Percentiles rank a stretch among this genome's conserved stretches.
Conservation (phyloP, 2,797 vertebrate genomes). For the Cryptoblepharus egeriae region DNA sequence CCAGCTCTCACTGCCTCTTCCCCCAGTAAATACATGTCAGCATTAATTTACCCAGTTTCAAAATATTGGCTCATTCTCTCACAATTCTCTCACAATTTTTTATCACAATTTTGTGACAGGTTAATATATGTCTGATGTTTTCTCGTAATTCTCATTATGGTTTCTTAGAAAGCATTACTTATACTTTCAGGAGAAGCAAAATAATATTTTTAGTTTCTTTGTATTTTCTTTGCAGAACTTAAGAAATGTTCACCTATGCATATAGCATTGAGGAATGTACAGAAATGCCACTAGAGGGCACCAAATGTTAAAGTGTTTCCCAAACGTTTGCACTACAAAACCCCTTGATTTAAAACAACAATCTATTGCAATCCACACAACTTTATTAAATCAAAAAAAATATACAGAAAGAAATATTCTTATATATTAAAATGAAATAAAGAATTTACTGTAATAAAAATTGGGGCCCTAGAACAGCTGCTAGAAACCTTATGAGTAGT, state of each 20-base stretch:
- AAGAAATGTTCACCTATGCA: neutral
- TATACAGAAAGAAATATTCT: too few relatives aligned
- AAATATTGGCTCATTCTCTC: neutral
- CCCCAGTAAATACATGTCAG: neutral
- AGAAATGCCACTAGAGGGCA: conserved; percentile 64
- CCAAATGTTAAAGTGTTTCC: conserved; percentile 26
- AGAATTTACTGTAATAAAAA: too few relatives aligned
- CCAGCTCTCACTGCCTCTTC: neutral
- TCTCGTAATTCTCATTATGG: neutral
- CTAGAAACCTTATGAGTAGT: too few relatives aligned
- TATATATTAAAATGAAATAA: too few relatives aligned
- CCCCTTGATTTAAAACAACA: too few relatives aligned
- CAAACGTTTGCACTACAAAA: neutral
- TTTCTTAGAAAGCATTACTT: neutral
- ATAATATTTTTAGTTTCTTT: neutral
- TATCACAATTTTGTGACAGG: neutral
- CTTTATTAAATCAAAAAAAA: too few relatives aligned
- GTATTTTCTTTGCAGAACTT: neutral
- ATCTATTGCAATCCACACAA: too few relatives aligned
- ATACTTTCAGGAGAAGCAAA: neutral
- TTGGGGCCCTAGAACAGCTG: too few relatives aligned
- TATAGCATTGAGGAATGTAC: neutral
- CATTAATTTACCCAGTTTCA: neutral
- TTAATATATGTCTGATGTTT: neutral
- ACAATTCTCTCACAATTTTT: too few relatives aligned